Evolutionary conservation across 1,140 invertebrate genomes (phyloP).

Genomic region (Cepaea nemoralis): DNA sequence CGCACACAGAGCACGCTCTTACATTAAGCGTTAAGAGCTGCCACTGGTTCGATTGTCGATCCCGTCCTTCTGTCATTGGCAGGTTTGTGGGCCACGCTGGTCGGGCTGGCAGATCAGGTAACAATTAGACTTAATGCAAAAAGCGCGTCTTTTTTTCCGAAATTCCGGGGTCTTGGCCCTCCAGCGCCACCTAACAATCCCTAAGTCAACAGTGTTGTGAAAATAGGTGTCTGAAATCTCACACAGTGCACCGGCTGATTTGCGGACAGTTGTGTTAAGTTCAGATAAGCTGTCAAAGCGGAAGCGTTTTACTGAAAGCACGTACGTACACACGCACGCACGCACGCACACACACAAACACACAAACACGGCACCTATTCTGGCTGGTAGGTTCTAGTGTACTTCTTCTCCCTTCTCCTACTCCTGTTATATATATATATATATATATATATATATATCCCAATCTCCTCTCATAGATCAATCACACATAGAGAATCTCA

Average conservation of each 20-base stretch:
- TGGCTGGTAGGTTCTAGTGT: no score
- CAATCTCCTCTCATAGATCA: no score
- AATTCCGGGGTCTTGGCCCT: not conserved
- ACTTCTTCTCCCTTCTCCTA: no score
- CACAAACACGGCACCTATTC: no score
- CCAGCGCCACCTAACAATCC: not conserved
- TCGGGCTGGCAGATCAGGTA: not conserved
- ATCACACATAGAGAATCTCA: no score
- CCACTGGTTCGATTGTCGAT: not conserved
- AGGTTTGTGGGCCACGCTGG: not conserved
- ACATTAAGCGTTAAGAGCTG: not conserved
- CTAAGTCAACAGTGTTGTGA: not conserved
- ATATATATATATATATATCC: no score
- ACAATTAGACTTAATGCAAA: slow-evolving; percentile 7
- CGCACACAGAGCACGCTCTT: not conserved
- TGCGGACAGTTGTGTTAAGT: not conserved
- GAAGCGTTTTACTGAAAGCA: no score
- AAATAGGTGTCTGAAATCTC: not conserved
- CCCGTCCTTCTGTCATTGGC: not conserved
- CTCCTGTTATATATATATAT: no score
- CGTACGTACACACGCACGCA: no score
- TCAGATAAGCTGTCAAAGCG: no score
- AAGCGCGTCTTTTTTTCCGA: not conserved
- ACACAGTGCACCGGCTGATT: not conserved
- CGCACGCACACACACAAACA: no score